Evolutionary conservation across 2,113 vertebrate genomes (phyloP), one percentile per base, ranked within the genome.

Genomic region (Mustela lutreola): DNA sequence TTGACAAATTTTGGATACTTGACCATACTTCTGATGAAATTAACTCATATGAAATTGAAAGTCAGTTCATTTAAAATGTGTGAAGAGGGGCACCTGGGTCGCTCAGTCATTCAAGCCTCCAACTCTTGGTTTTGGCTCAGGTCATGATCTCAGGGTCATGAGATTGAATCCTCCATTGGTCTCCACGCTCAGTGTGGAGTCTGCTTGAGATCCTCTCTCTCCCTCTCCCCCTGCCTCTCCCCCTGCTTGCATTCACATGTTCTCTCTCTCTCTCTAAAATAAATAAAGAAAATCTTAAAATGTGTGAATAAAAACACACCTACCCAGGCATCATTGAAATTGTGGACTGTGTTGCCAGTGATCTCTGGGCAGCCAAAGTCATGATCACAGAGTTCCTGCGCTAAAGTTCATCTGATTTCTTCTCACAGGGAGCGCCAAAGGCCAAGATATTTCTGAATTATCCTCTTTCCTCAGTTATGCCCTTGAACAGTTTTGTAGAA

Each of bases 401-500:
- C 75, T 82, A 21, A 73, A 88, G 22, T 82, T 75, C 28, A 48
- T 82, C 67, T 76, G 45, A 67, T 76, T 82, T 93, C 90, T 48
- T 83, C n/a, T 93, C 84, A 56, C 5, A 5, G 24, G 56, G 31
- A 81, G 83, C 1, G 26, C 75, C 22, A 36, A 70, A 56, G 16
- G 28, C 42, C 53, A 45, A 62, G 11, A 87, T 16, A 6, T 19
- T 81, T 87, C 75, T 53, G 26, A 87, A 42, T 92, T 56, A 73
- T 19, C n/a, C 11, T 4, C 26, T 95, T 85, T 67, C 62, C 62
- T 86, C 65, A 36, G 56, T 65, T 84, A 58, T 60, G 12, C 19
- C 85, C 48, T 89, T 65, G 36, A 96, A 89, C n/a, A 70, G 76
- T 60, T 93, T 83, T 89, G 67, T 53, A 65, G 65, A 39, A 63